Evolutionary conservation across 2,888 invertebrate genomes (phyloP), one percentile per base, ranked within the genome.

Genomic region (Lissocephala sabroskyi): DNA sequence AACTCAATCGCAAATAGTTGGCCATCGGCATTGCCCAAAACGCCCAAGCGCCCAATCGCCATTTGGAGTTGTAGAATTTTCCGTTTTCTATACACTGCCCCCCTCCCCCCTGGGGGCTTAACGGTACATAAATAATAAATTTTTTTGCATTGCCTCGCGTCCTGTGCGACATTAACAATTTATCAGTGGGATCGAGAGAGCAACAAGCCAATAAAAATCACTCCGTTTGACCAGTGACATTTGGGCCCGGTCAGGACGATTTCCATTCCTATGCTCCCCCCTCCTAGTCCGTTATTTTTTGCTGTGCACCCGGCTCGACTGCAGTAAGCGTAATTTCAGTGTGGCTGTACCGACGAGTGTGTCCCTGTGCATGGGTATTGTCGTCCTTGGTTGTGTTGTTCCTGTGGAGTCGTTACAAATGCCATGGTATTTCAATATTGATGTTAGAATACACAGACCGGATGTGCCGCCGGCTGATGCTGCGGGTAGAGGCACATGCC

Each of bases 211-310:
- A 70, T 70, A 70, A 70, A 70, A 70, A 66, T 66, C 66, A 66
- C 75, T 70, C 76, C 73, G 73, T 75, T 75, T 70, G 68, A 75
- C 76, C 76, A 65, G 65, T 43, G 56, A 65, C 75, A 74, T 56
- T 74, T 65, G 33, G 52, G 26, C 42, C 30, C 46, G 28, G 4
- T 43, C 45, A 33, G 32, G 46, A 37, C 40, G 17, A 7, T 33
- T 30, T 11, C 46, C 33, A 11, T 9, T 18, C 47, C 36, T 9
- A 16, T 30, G 35, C 16, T 45, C 4, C 19, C 6, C 7, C n/a
- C 30, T 14, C 32, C 14, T 13, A 29, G 11, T 30, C 26, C 6
- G 10, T 14, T 26, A n/a, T n/a, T n/a, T n/a, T n/a, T n/a, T n/a
- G n/a, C n/a, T n/a, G n/a, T n/a, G n/a, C n/a, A n/a, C n/a, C n/a